phyloP scores from a whole-genome alignment of 2,797 vertebrate genomes.

The Ptychobarbus kaznakovi region DNA sequence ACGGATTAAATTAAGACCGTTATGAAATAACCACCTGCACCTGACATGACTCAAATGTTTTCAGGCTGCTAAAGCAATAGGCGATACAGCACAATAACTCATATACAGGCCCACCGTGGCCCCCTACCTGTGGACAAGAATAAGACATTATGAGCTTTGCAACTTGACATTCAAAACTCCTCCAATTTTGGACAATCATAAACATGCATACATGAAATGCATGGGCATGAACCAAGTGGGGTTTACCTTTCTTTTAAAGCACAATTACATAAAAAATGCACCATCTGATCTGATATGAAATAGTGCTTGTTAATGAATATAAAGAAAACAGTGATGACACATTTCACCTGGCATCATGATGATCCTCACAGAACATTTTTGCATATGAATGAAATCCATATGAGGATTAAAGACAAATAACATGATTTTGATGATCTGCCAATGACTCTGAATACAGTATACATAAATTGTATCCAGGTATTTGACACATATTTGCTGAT shows the following conservation, averaged over 20 bases:
- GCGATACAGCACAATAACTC: slow-evolving; percentile 16
- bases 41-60: slow-evolving; percentile 35
- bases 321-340: not conserved
- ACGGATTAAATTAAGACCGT: slow-evolving; percentile 29
- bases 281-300: not conserved
- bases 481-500: not conserved
- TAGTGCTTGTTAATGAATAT: not conserved
- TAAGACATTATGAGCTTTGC: slow-evolving; percentile 56
- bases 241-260: not conserved
- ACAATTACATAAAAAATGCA: not conserved
- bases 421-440: not conserved
- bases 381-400: not conserved
- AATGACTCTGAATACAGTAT: not conserved
- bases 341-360: not conserved
- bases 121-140: slow-evolving; percentile 59
- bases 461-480: not conserved
- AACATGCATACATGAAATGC: slow-evolving; percentile 4
- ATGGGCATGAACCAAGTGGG: not conserved
- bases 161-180: slow-evolving; percentile 59
- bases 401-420: not conserved
- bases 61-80: slow-evolving; percentile 23
- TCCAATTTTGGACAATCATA: not conserved
- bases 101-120: slow-evolving; percentile 47
- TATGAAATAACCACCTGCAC: slow-evolving; percentile 45
- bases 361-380: not conserved